Conservation (phyloP, 2,113 vertebrate species). For the Prochilodus magdalenae region DNA sequence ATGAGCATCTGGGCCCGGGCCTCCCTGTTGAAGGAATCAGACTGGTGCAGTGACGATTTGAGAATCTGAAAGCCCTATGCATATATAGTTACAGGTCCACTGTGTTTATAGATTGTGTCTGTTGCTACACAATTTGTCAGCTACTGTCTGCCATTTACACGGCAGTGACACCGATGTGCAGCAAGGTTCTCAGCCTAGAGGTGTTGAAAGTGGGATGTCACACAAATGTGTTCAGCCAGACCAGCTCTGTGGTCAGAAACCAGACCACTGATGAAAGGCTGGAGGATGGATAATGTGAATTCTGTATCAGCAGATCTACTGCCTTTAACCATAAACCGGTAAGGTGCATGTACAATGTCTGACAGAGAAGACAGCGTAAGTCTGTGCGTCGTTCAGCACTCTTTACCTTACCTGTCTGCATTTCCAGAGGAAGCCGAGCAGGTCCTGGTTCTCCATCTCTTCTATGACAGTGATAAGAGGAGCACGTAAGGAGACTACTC, state of each 20-base stretch:
- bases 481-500: constrained; percentile 75
- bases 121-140: too few relatives aligned
- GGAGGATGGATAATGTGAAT: too few relatives aligned
- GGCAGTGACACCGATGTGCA: too few relatives aligned
- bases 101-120: too few relatives aligned
- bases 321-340: not conserved
- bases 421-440: constrained; percentile 78
- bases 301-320: not conserved
- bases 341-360: too few relatives aligned
- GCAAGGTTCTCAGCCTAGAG: too few relatives aligned
- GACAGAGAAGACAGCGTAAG: not conserved
- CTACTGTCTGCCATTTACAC: too few relatives aligned
- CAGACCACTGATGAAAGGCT: too few relatives aligned
- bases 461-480: constrained; percentile 79
- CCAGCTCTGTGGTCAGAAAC: too few relatives aligned
- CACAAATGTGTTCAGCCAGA: too few relatives aligned
- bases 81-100: too few relatives aligned
- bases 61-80: not conserved
- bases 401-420: constrained; percentile 71
- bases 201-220: too few relatives aligned
- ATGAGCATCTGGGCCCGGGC: constrained; percentile 57
- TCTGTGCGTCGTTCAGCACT: not conserved
- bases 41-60: not conserved
- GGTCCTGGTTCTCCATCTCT: constrained; percentile 78
- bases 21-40: constrained; percentile 60